These are phyloP conservation scores for Diaperis boleti DNA, from an alignment of 2,888 invertebrate genomes.

Conservation along the genomic window DNA sequence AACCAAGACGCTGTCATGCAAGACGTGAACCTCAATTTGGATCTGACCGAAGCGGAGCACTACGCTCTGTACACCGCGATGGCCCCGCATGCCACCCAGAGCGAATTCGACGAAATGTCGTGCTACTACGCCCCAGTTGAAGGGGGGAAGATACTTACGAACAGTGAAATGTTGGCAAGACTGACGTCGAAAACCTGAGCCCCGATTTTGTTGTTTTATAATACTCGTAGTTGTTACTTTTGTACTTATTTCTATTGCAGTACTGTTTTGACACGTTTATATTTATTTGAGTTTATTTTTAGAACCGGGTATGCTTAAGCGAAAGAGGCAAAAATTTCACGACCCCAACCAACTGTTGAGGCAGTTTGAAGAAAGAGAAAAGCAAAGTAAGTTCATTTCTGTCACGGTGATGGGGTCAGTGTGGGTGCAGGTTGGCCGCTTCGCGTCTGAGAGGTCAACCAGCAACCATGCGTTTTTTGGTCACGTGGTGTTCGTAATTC, in stretches of 20 bases:
- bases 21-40: constrained; percentile 67
- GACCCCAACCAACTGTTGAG: constrained; percentile 67
- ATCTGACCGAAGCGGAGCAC: constrained; percentile 88
- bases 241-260: constrained; percentile 43
- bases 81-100: constrained; percentile 87
- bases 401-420: constrained; percentile 2
- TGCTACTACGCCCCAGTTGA: constrained; percentile 89
- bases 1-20: constrained; percentile 21
- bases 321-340: constrained; percentile 70
- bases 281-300: constrained; percentile 49
- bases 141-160: constrained; percentile 75
- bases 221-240: constrained; percentile 42
- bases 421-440: neutral
- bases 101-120: constrained; percentile 90
- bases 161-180: constrained; percentile 54
- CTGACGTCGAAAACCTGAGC: constrained; percentile 51
- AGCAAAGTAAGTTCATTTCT: constrained; percentile 67
- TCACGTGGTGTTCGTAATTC: neutral
- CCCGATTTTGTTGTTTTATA: constrained; percentile 30
- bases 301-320: constrained; percentile 71
- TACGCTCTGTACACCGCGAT: constrained; percentile 89
- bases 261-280: constrained; percentile 8
- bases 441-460: neutral
- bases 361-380: constrained; percentile 65
- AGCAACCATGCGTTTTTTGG: neutral